Percentiles rank a stretch among this genome's conserved stretches.
These are phyloP conservation scores for Dendrolimus kikuchii DNA, from an alignment of 1,140 invertebrate genomes.

Conservation along the genomic window DNA sequence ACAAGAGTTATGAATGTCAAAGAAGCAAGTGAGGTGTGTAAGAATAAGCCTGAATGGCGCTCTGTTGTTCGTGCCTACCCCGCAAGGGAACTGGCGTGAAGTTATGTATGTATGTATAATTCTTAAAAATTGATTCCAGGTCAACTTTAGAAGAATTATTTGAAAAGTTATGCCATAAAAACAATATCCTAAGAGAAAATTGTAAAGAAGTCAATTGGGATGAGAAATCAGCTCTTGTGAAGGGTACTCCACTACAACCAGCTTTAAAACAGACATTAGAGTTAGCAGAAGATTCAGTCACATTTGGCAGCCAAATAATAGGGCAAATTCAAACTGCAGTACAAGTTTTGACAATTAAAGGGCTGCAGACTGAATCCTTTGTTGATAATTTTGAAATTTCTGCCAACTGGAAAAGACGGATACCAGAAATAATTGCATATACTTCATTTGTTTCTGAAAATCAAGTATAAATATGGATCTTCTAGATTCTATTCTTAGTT, in stretches of 20 bases:
- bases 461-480: constrained; percentile 77
- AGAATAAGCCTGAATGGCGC: too few relatives aligned
- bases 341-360: constrained; percentile 33
- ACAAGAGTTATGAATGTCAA: too few relatives aligned
- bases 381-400: constrained; percentile 49
- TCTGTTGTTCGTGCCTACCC: too few relatives aligned
- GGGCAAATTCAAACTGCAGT: constrained; percentile 51
- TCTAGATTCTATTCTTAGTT: constrained; percentile 80
- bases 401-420: constrained; percentile 32
- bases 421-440: constrained; percentile 52
- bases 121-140: constrained; percentile 34
- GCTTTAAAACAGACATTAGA: constrained; percentile 47
- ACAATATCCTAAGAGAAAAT: constrained; percentile 35
- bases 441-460: constrained; percentile 60
- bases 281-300: constrained; percentile 48
- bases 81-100: too few relatives aligned
- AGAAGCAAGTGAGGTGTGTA: too few relatives aligned
- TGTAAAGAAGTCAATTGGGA: constrained; percentile 43
- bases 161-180: constrained; percentile 47
- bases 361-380: constrained; percentile 30
- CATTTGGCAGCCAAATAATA: constrained; percentile 46
- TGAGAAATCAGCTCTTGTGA: constrained; percentile 30
- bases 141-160: constrained; percentile 41
- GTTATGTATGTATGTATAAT: too few relatives aligned
- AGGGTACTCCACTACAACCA: constrained; percentile 54